Conservation (phyloP, 2,797 vertebrate species). For the Allobates femoralis region DNA sequence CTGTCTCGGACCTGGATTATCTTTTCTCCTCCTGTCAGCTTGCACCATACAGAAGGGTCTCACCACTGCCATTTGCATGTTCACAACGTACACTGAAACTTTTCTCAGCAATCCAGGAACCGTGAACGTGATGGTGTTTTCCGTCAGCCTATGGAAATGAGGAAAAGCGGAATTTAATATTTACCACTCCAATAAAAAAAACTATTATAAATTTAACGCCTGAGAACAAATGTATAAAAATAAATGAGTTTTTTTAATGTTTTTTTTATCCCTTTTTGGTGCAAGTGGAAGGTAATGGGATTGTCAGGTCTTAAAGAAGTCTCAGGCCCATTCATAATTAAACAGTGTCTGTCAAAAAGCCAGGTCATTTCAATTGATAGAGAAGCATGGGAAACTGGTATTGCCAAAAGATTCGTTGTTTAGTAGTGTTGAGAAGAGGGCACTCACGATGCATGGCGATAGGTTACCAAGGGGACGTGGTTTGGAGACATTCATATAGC, state of each 20-base stretch:
- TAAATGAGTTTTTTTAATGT: not conserved
- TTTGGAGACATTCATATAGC: slow-evolving; percentile 58
- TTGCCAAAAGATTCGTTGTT: slow-evolving; percentile 63
- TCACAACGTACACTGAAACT: slow-evolving; percentile 1
- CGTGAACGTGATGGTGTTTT: not conserved
- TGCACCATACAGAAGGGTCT: slow-evolving; percentile 28
- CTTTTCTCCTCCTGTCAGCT: slow-evolving; percentile 47
- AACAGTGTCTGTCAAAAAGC: slow-evolving; percentile 64
- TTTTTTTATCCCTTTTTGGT: slow-evolving; percentile 43
- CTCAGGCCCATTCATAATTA: slow-evolving; percentile 60
- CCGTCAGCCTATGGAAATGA: not conserved
- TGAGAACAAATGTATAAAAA: slow-evolving; percentile 24
- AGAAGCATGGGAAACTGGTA: slow-evolving; percentile 62
- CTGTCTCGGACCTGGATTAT: slow-evolving; percentile 28
- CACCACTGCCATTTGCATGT: slow-evolving; percentile 38
- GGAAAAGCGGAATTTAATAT: not conserved
- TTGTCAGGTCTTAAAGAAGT: slow-evolving; percentile 59
- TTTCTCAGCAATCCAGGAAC: not conserved
- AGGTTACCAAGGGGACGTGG: slow-evolving; percentile 62
- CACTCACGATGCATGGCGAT: slow-evolving; percentile 61
- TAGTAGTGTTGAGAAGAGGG: slow-evolving; percentile 59
- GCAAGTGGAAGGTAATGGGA: slow-evolving; percentile 57
- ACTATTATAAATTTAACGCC: not conserved
- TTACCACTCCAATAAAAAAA: slow-evolving; percentile 5
- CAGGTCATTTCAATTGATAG: slow-evolving; percentile 63